Evolutionary conservation across 2,113 vertebrate genomes (phyloP).

Genomic region (Gambusia holbrooki): DNA sequence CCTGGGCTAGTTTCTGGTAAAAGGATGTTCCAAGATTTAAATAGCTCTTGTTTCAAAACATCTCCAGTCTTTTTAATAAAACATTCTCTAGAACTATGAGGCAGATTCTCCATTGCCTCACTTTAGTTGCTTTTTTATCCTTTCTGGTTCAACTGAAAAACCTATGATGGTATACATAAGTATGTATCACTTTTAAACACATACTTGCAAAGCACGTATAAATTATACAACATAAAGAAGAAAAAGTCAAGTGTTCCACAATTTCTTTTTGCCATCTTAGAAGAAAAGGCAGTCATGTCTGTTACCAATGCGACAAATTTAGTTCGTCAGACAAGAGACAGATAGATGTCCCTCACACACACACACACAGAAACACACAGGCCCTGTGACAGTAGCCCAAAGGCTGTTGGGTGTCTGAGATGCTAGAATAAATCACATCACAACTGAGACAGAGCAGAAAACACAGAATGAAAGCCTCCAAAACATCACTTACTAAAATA

Average conservation of each 20-base stretch:
- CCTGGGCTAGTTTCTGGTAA: background rate
- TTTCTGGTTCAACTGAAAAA: background rate
- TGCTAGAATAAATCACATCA: conserved; percentile 71
- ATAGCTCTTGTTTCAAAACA: too few species aligned
- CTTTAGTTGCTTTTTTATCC: background rate
- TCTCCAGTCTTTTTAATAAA: too few species aligned
- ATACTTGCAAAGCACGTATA: background rate
- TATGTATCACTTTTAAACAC: background rate
- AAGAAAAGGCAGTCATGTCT: conserved; percentile 52
- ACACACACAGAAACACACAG: conserved; percentile 19
- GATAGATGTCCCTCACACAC: conserved; percentile 48
- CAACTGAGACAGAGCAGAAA: conserved; percentile 57
- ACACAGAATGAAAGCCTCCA: conserved; percentile 42
- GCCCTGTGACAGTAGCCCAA: conserved; percentile 56
- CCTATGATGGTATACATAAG: background rate
- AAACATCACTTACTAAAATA: conserved; percentile 52
- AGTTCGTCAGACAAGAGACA: conserved; percentile 63
- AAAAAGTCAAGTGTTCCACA: conserved; percentile 43
- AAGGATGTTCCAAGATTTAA: background rate
- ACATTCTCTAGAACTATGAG: too few species aligned
- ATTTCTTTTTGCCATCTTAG: conserved; percentile 41
- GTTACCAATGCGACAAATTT: conserved; percentile 60
- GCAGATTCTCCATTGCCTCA: background rate
- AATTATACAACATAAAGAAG: conserved; percentile 13
- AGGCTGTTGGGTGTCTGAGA: conserved; percentile 66